Base-by-base conservation (phyloP, 2,797 vertebrate species). In the Podargus strigoides region DNA sequence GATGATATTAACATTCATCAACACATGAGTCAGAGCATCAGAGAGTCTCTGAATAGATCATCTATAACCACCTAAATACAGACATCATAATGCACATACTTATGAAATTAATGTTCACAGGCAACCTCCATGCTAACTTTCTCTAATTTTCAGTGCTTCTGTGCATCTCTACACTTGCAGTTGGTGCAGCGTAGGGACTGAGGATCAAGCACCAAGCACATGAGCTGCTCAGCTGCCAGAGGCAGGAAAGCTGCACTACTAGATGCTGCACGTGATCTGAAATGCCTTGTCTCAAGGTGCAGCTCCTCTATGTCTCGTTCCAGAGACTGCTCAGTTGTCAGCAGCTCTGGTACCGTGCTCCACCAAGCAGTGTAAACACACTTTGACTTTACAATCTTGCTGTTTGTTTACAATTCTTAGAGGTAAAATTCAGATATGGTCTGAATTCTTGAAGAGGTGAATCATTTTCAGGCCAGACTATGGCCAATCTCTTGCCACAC, bases 181-280 rank as follows among this genome's bases (percentile, higher is more conserved):
- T 36, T 58, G 42, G 30, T 28, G 12, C 50, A 79, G 60, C 0
- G 0, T 0, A 60, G 60, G 49, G n/a, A 42, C 76, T 63, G 52
- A 78, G 52, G n/a, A 88, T 39, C 15, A 53, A 30, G 36, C 49
- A 75, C 4, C 46, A 49, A 78, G 34, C 62, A 37, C 49, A 46
- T 74, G 41, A 60, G 53, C 34, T 68, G 81, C 67, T 92, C 58
- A 41, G 62, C 58, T 75, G 77, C 70, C 72, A 59, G 55, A 72
- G 64, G 49, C 46, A 50, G 55, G 27, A 72, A 68, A 37, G 24
- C 59, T 64, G 67, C 63, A 27, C 46, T 49, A 4, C 53, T 8
- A 37, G 53, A 36, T 41, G 30, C 32, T 64, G 55, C 20, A 42
- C 1, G 0, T 5, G 16, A 46, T 20, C 53, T 26, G 39, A 89